Evolutionary conservation across 2,113 vertebrate genomes (phyloP).

Genomic region (Lampris megalopsis): DNA sequence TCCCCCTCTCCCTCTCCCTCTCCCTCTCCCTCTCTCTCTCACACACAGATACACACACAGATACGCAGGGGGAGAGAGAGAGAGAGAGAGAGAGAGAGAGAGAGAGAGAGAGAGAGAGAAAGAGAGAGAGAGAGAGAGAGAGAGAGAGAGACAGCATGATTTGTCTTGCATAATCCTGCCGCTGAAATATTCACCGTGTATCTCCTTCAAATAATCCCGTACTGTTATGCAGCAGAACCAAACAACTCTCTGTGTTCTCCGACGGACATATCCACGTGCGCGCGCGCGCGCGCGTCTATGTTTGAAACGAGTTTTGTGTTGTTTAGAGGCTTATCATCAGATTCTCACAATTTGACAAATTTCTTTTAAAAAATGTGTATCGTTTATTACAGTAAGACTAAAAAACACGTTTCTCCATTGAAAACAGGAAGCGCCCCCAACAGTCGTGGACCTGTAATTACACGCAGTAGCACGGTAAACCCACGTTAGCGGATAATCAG

Average conservation of each 20-base stretch:
- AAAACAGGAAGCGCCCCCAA: too few species aligned
- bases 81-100: not conserved
- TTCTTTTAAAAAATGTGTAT: too few species aligned
- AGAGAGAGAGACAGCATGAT: not conserved
- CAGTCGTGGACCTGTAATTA: too few species aligned
- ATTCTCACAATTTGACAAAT: too few species aligned
- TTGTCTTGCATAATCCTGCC: slow-evolving; percentile 47
- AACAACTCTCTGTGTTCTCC: not conserved
- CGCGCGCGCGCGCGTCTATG: not conserved
- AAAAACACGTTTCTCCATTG: too few species aligned
- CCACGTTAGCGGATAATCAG: too few species aligned
- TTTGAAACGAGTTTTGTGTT: not conserved
- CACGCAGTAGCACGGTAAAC: too few species aligned
- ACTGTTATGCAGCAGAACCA: slow-evolving; percentile 2
- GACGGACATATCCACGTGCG: too few species aligned
- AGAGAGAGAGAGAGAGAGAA: slow-evolving; percentile 12
- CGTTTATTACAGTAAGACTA: too few species aligned
- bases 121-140: not conserved
- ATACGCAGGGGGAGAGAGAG: too few species aligned
- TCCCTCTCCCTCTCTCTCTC: not conserved
- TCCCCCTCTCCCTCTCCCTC: too few species aligned
- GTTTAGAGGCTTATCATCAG: not conserved
- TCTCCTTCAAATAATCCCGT: slow-evolving; percentile 11
- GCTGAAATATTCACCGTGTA: slow-evolving; percentile 44
- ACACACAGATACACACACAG: too few species aligned